Conservation (phyloP, 2,888 invertebrate genomes). For the Drosophila koepferae region DNA sequence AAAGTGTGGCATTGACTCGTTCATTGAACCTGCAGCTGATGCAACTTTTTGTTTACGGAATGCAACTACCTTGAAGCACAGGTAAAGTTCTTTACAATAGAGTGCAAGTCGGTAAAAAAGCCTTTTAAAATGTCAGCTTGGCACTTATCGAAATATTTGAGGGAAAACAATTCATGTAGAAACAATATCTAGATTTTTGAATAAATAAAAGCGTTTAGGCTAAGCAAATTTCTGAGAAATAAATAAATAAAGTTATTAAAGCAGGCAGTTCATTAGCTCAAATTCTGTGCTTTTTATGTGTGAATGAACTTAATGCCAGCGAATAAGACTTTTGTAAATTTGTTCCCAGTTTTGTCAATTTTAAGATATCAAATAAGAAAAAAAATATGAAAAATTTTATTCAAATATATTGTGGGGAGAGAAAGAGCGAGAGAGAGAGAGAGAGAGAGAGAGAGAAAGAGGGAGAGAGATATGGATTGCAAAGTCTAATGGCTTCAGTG, state of each 20-base stretch:
- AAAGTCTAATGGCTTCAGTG: no score
- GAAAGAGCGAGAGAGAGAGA: no score
- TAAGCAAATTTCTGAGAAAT: background rate
- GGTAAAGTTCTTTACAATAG: background rate
- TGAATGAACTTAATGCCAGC: background rate
- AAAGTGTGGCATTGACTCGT: constrained; percentile 50
- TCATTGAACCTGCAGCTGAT: constrained; percentile 50
- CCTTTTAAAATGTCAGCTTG: constrained; percentile 55
- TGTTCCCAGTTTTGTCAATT: background rate
- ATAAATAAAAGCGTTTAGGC: background rate
- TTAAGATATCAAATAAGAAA: background rate
- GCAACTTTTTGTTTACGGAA: constrained; percentile 19
- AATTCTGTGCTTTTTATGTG: background rate
- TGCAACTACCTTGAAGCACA: constrained; percentile 12
- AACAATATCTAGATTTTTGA: background rate
- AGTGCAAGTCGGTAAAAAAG: background rate
- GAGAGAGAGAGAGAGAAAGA: no score
- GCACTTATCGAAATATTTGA: background rate
- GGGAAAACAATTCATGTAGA: background rate
- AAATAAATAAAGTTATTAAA: background rate
- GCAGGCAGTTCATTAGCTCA: background rate
- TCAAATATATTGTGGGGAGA: no score
- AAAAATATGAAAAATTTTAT: background rate
- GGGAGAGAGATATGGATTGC: no score
- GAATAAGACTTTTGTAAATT: background rate